A percentile compares a stretch with the other conserved stretches of the same genome.
Evolutionary conservation across 2,888 invertebrate genomes (phyloP).

Genomic region (Anagyrus pseudococci): DNA sequence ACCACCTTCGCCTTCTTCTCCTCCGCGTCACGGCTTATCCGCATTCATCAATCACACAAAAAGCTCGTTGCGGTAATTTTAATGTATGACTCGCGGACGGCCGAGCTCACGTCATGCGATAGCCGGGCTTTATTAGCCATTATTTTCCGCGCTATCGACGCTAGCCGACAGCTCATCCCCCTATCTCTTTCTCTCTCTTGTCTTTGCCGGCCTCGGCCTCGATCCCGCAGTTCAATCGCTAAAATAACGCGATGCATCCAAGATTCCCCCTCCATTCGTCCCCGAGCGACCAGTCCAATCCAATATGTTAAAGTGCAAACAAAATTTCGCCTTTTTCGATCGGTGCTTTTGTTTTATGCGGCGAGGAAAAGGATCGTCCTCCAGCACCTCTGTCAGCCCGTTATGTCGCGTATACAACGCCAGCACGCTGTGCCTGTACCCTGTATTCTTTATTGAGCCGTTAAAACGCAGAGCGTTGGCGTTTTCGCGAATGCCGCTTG

Average conservation of each 20-base stretch:
- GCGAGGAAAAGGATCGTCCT: no score
- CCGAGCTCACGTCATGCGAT: slow-evolving; percentile 37
- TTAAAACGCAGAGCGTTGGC: no score
- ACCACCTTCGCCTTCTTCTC: background rate
- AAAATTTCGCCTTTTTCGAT: background rate
- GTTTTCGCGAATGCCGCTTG: no score
- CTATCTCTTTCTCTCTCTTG: slow-evolving; percentile 1
- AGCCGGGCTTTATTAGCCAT: slow-evolving; percentile 39
- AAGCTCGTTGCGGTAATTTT: slow-evolving; percentile 38
- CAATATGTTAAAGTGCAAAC: background rate
- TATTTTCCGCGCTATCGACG: slow-evolving; percentile 39
- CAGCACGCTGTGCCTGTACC: no score
- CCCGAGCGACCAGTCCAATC: no score
- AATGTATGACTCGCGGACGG: slow-evolving; percentile 37
- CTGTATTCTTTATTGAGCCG: no score
- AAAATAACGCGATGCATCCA: slow-evolving; percentile 30
- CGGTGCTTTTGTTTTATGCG: no score
- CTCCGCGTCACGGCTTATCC: slow-evolving; percentile 24
- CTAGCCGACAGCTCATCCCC: slow-evolving; percentile 37
- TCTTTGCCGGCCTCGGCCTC: slow-evolving; percentile 38
- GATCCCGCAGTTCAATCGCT: slow-evolving; percentile 19
- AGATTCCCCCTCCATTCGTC: no score
- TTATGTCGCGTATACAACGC: no score
- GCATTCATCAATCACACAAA: slow-evolving; percentile 40
- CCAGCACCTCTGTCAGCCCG: no score